Evolutionary conservation across 2,888 invertebrate species (phyloP), one percentile per base, ranked within the genome.

Genomic region (Euplexia lucipara): DNA sequence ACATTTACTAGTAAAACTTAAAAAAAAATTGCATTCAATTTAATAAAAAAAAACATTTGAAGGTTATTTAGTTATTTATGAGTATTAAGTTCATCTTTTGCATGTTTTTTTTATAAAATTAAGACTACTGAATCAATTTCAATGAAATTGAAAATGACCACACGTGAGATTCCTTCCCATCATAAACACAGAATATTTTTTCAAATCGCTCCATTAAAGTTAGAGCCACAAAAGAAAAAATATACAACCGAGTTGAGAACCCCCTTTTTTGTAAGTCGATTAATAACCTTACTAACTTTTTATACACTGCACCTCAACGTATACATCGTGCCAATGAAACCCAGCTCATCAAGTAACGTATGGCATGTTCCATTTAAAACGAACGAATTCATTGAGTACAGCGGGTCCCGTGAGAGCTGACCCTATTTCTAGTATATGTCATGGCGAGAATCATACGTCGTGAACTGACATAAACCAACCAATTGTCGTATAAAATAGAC

Each of bases 361-460:
- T 45, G 47, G 18, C 44, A 42, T 48, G 62, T 66, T 60, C 59
- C 62, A 76, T 66, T 75, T 66, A 63, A 66, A 75, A 45, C 53
- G 48, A 44, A 54, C 51, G 71, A 70, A 79, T 75, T 79, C 79
- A 76, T 70, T 59, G 62, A 75, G 53, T 53, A 59, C 64, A 59
- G 12, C 30, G 8, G 8, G 30, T 63, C 79, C 54, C 76, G 6
- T 4, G 66, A 54, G 76, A 41, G 30, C n/a, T 49, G 71, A 49
- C 80, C 76, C 48, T 79, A 71, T 76, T 78, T 63, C 61, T 34
- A 51, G 51, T 39, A 45, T 26, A 57, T 62, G 79, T 75, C 75
- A 75, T 52, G 58, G 35, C 49, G 61, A 14, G 75, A 70, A 75
- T 70, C 75, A 75, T 52, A 66, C 41, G 60, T 70, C 70, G 53